Evolutionary conservation across 2,113 vertebrate genomes (phyloP), one percentile per base, ranked within the genome.

Genomic region (Notechis scutatus): DNA sequence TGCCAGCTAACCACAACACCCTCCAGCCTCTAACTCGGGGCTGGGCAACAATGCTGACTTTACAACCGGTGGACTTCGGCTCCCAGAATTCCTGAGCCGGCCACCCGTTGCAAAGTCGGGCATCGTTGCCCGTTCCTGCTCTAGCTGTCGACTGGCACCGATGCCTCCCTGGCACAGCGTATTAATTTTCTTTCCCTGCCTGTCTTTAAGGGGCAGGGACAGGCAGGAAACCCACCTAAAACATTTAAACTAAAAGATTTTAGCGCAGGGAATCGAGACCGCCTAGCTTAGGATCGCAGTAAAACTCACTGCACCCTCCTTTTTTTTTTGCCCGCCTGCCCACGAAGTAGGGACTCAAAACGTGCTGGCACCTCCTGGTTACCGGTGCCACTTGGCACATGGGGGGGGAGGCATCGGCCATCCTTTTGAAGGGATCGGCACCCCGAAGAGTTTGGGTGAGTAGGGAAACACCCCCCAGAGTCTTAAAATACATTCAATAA

Each of bases 391-490:
- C 56, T 57, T 96, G 96, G 96, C 95, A 97, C 95, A 97, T 97
- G 97, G 34, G 97, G 95, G 47, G 45, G 42, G 42, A 2, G 95
- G 94, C 95, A 97, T 98, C 97, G 97, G 96, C 97, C 97, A 64
- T 96, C 96, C 96, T 52, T 96, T 97, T n/a, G 5, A 97, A 97
- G 96, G 97, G 97, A 96, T 97, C 97, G 97, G 97, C 97, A 97
- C 97, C 97, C 97, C 96, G 87, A 90, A 92, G 96, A 8, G 97
- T 97, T 97, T 96, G 96, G 12, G 29, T 5, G 26, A 15, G 4
- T 52, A 21, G 95, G 96, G 10, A 23, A 55, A 0, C 97, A 5
- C 97, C 96, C 47, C 6, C 47, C 6, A 45, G 18, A 97, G 96
- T 97, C 95, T 97, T 34, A 52, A 96, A 98, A 96, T 97, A 96